Evolutionary conservation across 2,113 vertebrate species (phyloP).

Genomic region (Garra rufa): DNA sequence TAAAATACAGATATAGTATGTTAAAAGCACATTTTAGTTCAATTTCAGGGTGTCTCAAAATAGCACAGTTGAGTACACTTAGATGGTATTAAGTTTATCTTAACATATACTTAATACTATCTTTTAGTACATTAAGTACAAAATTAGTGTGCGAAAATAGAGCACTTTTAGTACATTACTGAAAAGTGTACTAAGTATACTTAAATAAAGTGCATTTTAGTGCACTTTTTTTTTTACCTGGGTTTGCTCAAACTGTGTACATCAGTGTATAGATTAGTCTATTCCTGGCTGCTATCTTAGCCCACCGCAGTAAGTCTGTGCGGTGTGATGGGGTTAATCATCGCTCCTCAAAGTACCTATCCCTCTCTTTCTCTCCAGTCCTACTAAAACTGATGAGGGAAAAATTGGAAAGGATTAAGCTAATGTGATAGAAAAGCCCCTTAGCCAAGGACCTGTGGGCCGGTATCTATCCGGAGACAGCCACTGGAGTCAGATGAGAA

Average conservation of each 20-base stretch:
- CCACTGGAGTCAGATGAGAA: conserved; percentile 62
- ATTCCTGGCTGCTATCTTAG: conserved; percentile 71
- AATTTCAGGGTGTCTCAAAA: too few relatives aligned
- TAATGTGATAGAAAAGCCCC: conserved; percentile 74
- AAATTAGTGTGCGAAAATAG: too few relatives aligned
- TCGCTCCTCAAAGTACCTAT: conserved; percentile 42
- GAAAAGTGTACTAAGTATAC: too few relatives aligned
- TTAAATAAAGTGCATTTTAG: too few relatives aligned
- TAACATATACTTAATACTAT: too few relatives aligned
- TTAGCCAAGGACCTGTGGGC: conserved; percentile 63
- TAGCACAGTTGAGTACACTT: too few relatives aligned
- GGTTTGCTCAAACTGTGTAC: neutral
- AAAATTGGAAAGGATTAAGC: conserved; percentile 74
- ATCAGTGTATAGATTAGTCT: conserved; percentile 64
- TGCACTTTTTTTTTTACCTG: too few relatives aligned
- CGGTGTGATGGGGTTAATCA: conserved; percentile 64
- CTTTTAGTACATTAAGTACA: too few relatives aligned
- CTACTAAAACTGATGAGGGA: conserved; percentile 69
- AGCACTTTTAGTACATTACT: too few relatives aligned
- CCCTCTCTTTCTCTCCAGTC: conserved; percentile 59
- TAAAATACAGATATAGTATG: too few relatives aligned
- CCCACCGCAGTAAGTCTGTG: conserved; percentile 61
- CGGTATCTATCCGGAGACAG: conserved; percentile 70
- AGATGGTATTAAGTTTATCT: too few relatives aligned
- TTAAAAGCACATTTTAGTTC: too few relatives aligned